Base-by-base conservation (phyloP, 2,797 vertebrate species). In the Sylvilagus floridanus region DNA sequence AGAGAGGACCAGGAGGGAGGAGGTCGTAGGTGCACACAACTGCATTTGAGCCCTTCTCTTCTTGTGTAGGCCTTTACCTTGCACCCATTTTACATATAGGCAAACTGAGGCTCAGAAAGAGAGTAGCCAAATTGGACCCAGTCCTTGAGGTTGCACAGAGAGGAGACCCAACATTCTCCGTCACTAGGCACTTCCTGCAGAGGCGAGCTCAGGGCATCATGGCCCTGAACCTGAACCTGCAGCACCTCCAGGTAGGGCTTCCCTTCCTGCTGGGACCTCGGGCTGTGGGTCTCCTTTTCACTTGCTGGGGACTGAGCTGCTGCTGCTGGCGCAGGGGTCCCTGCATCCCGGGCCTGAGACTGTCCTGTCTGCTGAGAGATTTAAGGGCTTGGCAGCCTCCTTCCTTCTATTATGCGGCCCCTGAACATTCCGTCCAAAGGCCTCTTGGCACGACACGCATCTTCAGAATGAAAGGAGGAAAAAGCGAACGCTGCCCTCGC, bases 381-480 rank as follows among this genome's bases (percentile, higher is more conserved):
- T 96, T 79, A 88, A 81, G 76, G 78, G 13, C 81, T 78, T 95
- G 96, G 96, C 95, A 89, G 88, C 77, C 9, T 84, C 82, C 4
- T 42, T 81, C 7, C 13, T 72, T 83, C 90, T 92, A 68, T 86
- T 92, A 63, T 71, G 47, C 52, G 62, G 84, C 84, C 91, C 91
- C 88, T 73, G 97, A 96, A 97, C 95, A 95, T 96, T 97, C 89
- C 7, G 90, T 95, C 94, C 96, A 93, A 79, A 60, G 62, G 78
- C 71, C 88, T 91, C 83, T 87, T 97, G 96, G 96, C 97, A 91
- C 4, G 1, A 82, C 54, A 32, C 24, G 16, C 60, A 3, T 91
- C 72, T 94, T 95, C 93, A 75, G 85, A 94, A 81, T 93, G 76
- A 88, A 92, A 90, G 57, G 76, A 54, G 11, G 4, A 2, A 72